These are phyloP conservation scores for Dinomys branickii DNA, from an alignment of 2,113 vertebrate species.

Conservation along the genomic window DNA sequence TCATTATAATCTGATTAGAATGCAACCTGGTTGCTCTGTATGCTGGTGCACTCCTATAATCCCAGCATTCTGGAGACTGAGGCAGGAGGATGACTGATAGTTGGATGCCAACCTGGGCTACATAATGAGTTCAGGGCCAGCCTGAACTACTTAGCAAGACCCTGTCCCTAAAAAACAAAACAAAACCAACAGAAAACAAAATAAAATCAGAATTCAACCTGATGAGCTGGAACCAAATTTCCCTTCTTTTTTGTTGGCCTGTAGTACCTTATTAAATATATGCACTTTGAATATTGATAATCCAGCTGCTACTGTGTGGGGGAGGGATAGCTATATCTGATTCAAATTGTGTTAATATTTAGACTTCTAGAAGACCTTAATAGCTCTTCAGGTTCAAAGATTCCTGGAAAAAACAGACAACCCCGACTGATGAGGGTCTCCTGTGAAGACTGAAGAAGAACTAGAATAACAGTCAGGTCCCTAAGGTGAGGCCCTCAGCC, in stretches of 20 bases:
- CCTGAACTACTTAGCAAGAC: not conserved
- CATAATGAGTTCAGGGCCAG: not conserved
- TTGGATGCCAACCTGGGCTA: not conserved
- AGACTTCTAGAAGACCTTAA: slow-evolving; percentile 2
- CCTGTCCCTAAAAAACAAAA: not conserved
- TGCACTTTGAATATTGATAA: slow-evolving; percentile 6
- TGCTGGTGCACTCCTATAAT: not conserved
- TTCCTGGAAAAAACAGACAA: not conserved
- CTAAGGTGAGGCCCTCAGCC: not conserved
- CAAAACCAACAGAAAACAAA: not conserved
- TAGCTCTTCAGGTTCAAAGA: not conserved
- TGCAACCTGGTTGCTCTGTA: not conserved
- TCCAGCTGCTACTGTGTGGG: not conserved
- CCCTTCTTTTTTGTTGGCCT: not conserved
- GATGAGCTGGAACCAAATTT: not conserved
- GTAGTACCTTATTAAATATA: not conserved
- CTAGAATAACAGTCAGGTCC: not conserved
- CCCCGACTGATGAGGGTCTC: not conserved
- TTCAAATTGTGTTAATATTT: not conserved
- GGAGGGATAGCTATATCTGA: not conserved
- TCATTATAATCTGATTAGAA: not conserved
- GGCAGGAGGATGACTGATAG: not conserved
- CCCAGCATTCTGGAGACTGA: not conserved
- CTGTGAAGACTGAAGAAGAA: not conserved
- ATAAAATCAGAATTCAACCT: not conserved